Percentiles rank a stretch among this genome's conserved stretches.
These are phyloP conservation scores for Conus ventricosus DNA, from an alignment of 1,140 invertebrate species.

Conservation along the genomic window DNA sequence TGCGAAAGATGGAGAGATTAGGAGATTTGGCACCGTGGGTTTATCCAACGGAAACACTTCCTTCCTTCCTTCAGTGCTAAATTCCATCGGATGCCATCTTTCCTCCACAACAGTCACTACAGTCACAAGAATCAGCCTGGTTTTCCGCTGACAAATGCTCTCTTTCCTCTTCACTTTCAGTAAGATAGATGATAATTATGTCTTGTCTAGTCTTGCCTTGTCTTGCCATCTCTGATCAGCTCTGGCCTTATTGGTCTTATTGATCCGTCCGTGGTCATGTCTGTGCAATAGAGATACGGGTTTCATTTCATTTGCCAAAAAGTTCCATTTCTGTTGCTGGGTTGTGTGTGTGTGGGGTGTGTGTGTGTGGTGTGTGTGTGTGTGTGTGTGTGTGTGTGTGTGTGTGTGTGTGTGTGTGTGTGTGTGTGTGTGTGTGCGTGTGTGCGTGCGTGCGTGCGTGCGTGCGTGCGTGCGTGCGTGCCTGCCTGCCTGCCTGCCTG, in stretches of 20 bases:
- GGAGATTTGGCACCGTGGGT: no score
- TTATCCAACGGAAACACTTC: no score
- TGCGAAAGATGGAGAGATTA: no score
- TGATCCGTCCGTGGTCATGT: neutral
- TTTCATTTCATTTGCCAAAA: neutral
- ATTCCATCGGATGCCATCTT: no score
- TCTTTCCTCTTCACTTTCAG: no score
- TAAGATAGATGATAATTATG: neutral
- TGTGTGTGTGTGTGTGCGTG: neutral
- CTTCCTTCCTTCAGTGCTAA: no score
- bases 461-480: neutral
- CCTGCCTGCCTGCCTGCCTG: no score
- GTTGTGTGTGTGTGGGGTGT: no score
- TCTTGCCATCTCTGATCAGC: neutral
- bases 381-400: neutral
- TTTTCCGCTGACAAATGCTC: no score
- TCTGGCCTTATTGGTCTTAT: neutral
- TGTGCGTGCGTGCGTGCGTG: neutral
- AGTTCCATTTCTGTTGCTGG: neutral
- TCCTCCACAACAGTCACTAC: no score
- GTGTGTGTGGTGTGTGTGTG: no score
- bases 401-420: constrained; percentile 6
- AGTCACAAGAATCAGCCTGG: no score
- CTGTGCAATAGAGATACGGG: neutral
- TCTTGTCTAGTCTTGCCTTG: neutral